Conservation (phyloP, 2,113 vertebrate species). For the Microcebus griseorufus region DNA sequence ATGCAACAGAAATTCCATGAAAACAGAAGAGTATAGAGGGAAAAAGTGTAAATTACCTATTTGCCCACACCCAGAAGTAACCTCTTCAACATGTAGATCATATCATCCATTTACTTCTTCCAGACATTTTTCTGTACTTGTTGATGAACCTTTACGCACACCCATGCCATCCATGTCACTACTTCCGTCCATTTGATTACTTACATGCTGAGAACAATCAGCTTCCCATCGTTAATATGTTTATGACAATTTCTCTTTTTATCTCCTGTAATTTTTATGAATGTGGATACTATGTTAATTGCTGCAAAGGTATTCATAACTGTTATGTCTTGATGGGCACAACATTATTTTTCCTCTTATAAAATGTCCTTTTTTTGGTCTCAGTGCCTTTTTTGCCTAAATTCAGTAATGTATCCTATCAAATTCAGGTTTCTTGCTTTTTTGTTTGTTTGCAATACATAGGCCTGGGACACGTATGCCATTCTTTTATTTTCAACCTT, state of each 20-base stretch:
- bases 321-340: background rate
- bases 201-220: background rate
- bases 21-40: background rate
- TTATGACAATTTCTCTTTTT: background rate
- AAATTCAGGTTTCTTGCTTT: background rate
- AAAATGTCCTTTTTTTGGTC: background rate
- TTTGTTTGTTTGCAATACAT: background rate
- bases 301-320: background rate
- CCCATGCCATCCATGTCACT: fast-evolving
- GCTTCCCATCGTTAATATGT: background rate
- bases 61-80: background rate
- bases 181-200: too few species aligned
- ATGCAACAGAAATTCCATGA: background rate
- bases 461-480: background rate
- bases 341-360: background rate
- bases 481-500: background rate
- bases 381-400: background rate
- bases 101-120: background rate
- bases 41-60: too few species aligned
- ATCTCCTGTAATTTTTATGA: background rate
- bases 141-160: background rate
- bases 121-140: background rate
- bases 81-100: background rate
- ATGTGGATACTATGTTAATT: background rate
- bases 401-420: background rate